A percentile compares a stretch with the other conserved stretches of the same genome.
These are phyloP conservation scores for Lasioglossum baleicum DNA, from an alignment of 1,140 invertebrate genomes.

Conservation along the genomic window DNA sequence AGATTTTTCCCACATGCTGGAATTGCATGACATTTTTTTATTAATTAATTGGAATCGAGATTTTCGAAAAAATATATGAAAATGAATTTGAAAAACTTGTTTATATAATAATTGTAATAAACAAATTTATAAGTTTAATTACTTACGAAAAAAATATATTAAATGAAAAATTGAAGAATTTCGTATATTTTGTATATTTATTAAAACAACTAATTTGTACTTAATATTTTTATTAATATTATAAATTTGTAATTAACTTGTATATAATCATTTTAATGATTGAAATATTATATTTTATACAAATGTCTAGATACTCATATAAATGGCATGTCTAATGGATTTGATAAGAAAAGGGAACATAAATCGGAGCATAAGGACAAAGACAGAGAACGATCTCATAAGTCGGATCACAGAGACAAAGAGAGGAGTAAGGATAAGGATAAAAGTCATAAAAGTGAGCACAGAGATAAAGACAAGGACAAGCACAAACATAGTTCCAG, in stretches of 20 bases:
- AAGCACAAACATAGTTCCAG: conserved; percentile 72
- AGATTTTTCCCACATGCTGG: background rate
- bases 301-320: conserved; percentile 79
- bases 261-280: background rate
- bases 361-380: conserved; percentile 85
- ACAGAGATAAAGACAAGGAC: conserved; percentile 74
- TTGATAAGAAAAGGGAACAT: conserved; percentile 84
- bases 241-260: background rate
- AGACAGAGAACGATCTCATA: conserved; percentile 83
- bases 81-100: background rate
- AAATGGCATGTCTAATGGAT: conserved; percentile 87
- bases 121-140: conserved; percentile 1
- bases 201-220: background rate
- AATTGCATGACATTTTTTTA: background rate
- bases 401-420: conserved; percentile 79
- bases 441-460: conserved; percentile 75
- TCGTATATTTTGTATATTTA: background rate
- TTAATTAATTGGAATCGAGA: background rate
- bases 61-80: background rate
- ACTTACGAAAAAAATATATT: background rate
- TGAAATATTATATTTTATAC: background rate
- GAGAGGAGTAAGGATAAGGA: conserved; percentile 77
- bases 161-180: background rate
- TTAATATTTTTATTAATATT: too few species aligned
- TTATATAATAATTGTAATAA: conserved; percentile 8